Percentiles rank a stretch among this genome's conserved stretches.
Evolutionary conservation across 2,797 vertebrate genomes (phyloP).

Genomic region (Leucoraja ocellata): DNA sequence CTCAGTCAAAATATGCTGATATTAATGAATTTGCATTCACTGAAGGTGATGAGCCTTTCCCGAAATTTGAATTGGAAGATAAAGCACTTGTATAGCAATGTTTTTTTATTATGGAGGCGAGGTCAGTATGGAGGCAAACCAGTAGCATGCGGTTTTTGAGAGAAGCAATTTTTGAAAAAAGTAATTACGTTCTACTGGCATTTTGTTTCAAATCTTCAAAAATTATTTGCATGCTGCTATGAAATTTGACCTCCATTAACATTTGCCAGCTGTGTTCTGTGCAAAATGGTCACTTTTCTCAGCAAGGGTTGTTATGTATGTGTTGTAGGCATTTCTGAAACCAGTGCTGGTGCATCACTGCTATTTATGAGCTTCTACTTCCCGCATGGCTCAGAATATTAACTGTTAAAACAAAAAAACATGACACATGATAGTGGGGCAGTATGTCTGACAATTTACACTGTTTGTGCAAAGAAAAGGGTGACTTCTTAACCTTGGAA

Average conservation of each 20-base stretch:
- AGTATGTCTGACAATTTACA: conserved; percentile 32
- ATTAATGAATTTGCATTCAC: not conserved
- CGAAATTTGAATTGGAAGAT: not conserved
- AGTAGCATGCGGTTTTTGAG: not conserved
- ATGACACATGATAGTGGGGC: conserved; percentile 17
- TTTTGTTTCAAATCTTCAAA: conserved; percentile 40
- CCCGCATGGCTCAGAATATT: conserved; percentile 39
- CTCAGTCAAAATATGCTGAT: not conserved
- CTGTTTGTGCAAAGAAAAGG: conserved; percentile 36
- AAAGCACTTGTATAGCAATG: not conserved
- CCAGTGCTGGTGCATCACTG: conserved; percentile 36
- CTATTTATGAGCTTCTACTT: conserved; percentile 40
- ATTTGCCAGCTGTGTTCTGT: conserved; percentile 42
- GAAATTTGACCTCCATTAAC: conserved; percentile 45
- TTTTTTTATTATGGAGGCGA: not conserved
- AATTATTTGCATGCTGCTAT: conserved; percentile 37
- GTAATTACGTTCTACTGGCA: conserved; percentile 10
- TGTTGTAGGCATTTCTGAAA: conserved; percentile 45
- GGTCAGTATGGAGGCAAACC: not conserved
- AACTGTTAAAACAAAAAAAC: conserved; percentile 42
- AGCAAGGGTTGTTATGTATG: conserved; percentile 40
- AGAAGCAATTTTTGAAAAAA: conserved; percentile 12
- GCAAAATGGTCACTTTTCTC: conserved; percentile 42
- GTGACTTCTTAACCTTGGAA: conserved; percentile 37
- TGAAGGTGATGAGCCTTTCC: not conserved